Evolutionary conservation across 1,140 invertebrate species (phyloP).

Genomic region (Pararge aegeria): DNA sequence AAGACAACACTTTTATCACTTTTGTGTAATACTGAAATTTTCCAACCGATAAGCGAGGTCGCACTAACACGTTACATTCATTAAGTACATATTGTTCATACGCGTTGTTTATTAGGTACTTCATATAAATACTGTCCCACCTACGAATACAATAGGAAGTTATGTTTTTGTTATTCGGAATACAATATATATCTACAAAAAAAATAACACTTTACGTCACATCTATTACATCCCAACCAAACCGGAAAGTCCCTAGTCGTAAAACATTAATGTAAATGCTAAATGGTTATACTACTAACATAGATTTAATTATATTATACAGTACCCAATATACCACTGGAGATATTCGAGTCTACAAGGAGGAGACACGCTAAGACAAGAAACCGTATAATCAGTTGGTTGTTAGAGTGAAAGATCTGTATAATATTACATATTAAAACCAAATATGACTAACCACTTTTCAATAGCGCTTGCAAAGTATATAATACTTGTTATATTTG

Average conservation of each 20-base stretch:
- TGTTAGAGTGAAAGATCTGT: constrained; percentile 70
- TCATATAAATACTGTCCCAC: no score
- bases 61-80: no score
- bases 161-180: no score
- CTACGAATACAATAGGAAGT: no score
- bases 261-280: constrained; percentile 17
- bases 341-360: constrained; percentile 78
- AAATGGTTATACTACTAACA: constrained; percentile 65
- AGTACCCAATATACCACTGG: constrained; percentile 81
- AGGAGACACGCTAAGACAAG: constrained; percentile 79
- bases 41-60: no score
- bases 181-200: not conserved
- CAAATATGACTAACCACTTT: constrained; percentile 61
- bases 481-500: constrained; percentile 36
- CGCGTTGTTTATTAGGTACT: no score
- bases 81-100: no score
- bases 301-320: constrained; percentile 72
- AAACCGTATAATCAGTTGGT: constrained; percentile 80
- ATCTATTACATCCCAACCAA: not conserved
- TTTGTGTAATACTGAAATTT: no score
- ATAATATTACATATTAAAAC: constrained; percentile 44
- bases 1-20: no score
- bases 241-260: constrained; percentile 24
- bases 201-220: not conserved
- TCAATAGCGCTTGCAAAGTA: constrained; percentile 58